Conservation (phyloP, 2,113 vertebrate species). For the Phalacrocorax carbo region DNA sequence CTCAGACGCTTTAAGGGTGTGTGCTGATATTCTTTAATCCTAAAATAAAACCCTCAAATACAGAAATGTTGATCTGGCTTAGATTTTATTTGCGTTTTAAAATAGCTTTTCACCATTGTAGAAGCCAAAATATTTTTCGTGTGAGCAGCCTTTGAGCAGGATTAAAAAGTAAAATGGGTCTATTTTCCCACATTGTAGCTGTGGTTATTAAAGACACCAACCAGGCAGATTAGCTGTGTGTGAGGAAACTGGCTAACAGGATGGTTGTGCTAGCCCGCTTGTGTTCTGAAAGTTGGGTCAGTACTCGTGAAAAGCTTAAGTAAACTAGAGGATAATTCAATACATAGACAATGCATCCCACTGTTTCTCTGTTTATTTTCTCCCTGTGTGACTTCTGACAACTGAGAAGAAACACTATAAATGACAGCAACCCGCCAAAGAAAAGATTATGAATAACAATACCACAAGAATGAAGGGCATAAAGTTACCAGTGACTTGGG, state of each 20-base stretch:
- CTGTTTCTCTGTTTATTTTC: conserved; percentile 61
- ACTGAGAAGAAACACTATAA: conserved; percentile 9
- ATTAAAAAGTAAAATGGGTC: not conserved
- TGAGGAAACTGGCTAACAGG: not conserved
- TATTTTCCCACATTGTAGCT: not conserved
- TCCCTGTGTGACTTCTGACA: conserved; percentile 55
- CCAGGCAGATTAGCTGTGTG: not conserved
- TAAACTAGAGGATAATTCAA: conserved; percentile 52
- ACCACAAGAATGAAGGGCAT: conserved; percentile 44
- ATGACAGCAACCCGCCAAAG: conserved; percentile 30
- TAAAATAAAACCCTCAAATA: not conserved
- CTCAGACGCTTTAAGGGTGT: not conserved
- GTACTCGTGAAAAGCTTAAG: conserved; percentile 16
- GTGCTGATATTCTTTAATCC: not conserved
- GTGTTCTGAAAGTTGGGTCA: conserved; percentile 29
- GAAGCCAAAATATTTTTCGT: conserved; percentile 12
- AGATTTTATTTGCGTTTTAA: conserved; percentile 14
- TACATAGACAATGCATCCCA: conserved; percentile 42
- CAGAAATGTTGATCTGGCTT: not conserved
- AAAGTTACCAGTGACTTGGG: conserved; percentile 33
- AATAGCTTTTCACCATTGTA: not conserved
- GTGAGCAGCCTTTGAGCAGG: not conserved
- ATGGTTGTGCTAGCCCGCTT: not conserved
- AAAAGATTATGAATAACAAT: conserved; percentile 62
- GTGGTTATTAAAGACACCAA: not conserved